These are phyloP conservation scores for Epizoanthus stellaris DNA, from an alignment of 92 coral and sea anemone species.

Conservation along the genomic window DNA sequence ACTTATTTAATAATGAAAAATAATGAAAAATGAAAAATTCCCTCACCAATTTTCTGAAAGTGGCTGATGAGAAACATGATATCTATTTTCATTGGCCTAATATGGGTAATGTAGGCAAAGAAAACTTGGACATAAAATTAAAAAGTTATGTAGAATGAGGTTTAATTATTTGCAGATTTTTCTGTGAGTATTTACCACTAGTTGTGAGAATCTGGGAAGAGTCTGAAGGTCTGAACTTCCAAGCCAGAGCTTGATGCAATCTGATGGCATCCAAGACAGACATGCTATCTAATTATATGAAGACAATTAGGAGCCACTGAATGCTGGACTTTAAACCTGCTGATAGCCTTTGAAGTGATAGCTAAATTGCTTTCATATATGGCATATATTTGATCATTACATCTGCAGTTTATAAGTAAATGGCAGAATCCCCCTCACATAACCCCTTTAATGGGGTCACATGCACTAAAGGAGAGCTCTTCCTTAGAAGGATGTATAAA, in stretches of 20 bases:
- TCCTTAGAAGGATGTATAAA: background rate
- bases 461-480: background rate
- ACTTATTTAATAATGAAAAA: no score
- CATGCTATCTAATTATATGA: slow-evolving; percentile 8
- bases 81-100: no score
- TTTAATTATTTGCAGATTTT: background rate
- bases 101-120: no score
- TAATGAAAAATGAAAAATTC: no score
- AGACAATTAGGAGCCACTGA: slow-evolving; percentile 31
- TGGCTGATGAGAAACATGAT: no score
- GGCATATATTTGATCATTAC: background rate
- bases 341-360: slow-evolving; percentile 29
- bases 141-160: background rate
- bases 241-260: no score
- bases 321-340: background rate
- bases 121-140: no score
- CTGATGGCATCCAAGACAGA: slow-evolving; percentile 13
- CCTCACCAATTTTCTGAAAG: no score
- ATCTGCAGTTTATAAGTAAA: background rate
- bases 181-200: background rate
- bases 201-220: background rate
- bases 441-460: background rate
- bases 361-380: background rate
- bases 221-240: background rate
- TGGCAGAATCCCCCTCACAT: background rate